Evolutionary conservation across 2,888 invertebrate species (phyloP).

Genomic region (Tenthredo distinguenda): DNA sequence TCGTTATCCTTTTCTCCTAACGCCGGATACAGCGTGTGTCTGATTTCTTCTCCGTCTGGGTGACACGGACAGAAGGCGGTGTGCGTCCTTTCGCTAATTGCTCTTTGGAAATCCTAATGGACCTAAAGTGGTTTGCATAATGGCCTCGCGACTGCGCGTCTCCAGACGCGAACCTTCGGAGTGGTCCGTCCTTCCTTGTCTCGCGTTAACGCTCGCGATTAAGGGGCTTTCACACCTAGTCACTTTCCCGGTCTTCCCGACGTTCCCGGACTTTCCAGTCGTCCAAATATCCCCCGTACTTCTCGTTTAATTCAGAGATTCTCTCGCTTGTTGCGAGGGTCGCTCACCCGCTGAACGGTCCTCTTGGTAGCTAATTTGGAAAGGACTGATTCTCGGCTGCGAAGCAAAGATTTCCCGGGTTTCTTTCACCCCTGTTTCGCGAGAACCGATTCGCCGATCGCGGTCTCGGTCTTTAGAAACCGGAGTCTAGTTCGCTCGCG

Average conservation of each 20-base stretch:
- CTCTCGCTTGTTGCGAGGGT: background rate
- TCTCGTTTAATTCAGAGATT: background rate
- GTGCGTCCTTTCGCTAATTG: slow-evolving; percentile 53
- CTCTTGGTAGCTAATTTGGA: background rate
- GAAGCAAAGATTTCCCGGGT: background rate
- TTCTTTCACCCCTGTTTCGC: background rate
- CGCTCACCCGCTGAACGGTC: background rate
- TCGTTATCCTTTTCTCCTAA: background rate
- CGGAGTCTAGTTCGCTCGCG: background rate
- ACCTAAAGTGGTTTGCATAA: slow-evolving; percentile 59
- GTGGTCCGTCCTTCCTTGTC: background rate
- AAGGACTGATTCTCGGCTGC: background rate
- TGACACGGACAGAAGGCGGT: background rate
- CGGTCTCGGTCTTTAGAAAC: background rate
- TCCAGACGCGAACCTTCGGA: background rate
- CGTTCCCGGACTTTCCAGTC: background rate
- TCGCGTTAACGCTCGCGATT: background rate
- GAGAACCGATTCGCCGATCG: too few relatives aligned
- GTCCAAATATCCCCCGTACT: background rate
- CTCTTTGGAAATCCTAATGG: slow-evolving; percentile 57
- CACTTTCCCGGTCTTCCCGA: background rate
- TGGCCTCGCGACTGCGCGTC: slow-evolving; percentile 50
- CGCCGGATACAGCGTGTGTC: background rate
- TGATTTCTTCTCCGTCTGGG: background rate
- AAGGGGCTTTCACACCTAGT: slow-evolving; percentile 2